Conservation (phyloP, 2,797 vertebrate genomes). For the Pipistrellus kuhlii region DNA sequence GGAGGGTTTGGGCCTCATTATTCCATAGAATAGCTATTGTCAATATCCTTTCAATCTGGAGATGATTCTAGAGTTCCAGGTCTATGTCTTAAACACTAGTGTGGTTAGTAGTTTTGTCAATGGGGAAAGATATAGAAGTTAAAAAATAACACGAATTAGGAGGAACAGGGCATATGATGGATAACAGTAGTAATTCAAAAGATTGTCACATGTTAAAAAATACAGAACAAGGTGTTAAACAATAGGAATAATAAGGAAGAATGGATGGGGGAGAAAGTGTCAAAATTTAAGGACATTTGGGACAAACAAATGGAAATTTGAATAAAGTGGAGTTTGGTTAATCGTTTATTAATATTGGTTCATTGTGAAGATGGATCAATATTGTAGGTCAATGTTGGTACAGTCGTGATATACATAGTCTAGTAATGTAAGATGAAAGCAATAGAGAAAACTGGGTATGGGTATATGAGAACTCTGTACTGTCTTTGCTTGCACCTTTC, state of each 20-base stretch:
- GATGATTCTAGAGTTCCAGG: background rate
- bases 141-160: background rate
- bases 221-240: background rate
- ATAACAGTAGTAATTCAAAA: background rate
- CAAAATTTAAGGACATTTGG: background rate
- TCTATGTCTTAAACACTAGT: background rate
- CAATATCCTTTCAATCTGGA: background rate
- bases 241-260: background rate
- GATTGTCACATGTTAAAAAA: background rate
- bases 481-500: background rate
- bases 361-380: background rate
- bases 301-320: slow-evolving; percentile 23
- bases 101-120: background rate
- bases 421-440: background rate
- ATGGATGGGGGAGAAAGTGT: background rate
- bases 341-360: background rate
- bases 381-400: background rate
- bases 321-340: slow-evolving; percentile 18
- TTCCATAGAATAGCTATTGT: background rate
- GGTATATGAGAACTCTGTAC: background rate
- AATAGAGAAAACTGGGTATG: background rate
- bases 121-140: background rate
- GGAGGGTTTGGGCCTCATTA: background rate
- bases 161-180: background rate
- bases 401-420: background rate